Evolutionary conservation across 1,140 invertebrate species (phyloP), one percentile per base, ranked within the genome.

Genomic region (Eulimnadia texana): DNA sequence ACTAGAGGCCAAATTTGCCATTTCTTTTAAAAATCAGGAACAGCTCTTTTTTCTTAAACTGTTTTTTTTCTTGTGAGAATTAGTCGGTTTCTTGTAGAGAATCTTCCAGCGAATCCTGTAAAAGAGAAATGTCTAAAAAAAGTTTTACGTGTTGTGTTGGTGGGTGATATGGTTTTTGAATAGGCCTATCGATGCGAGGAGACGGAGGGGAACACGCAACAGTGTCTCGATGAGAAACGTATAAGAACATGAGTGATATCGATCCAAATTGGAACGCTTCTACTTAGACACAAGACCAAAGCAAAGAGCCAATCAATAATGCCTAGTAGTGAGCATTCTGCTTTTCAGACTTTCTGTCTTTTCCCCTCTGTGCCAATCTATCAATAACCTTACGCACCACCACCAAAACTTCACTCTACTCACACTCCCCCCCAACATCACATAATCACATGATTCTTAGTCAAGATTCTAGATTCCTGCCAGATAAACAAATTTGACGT

Each of bases 271-370:
- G 55, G 55, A 33, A 57, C 55, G 55, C 55, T 57, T 13, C 55
- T 57, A 57, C 55, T 57, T 57, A 57, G 55, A 57, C 28, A 56
- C 54, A 56, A 24, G 29, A 24, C n/a, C 55, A 42, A 42, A 42
- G 33, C 33, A 42, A 42, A 29, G 55, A 33, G 55, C 64, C 64
- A 66, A 66, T 64, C 63, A 64, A 64, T 66, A 66, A 66, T 66
- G 33, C 33, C 33, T 42, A 42, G 6, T 42, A 42, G 33, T 42
- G 33, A 42, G 33, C 33, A 42, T 42, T 42, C 49, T 29, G 3
- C 52, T 33, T 33, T 29, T 24, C 52, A 3, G 51, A 11, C 49
- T 53, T 3, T 22, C 3, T 19, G 2, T 25, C 49, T 22, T 3
- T 53, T 33, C 52, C 28, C 54, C n/a, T n/a, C n/a, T n/a, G n/a